Evolutionary conservation across 1,140 invertebrate species (phyloP), one percentile per base, ranked within the genome.

Genomic region (Drosophila ercepeae): DNA sequence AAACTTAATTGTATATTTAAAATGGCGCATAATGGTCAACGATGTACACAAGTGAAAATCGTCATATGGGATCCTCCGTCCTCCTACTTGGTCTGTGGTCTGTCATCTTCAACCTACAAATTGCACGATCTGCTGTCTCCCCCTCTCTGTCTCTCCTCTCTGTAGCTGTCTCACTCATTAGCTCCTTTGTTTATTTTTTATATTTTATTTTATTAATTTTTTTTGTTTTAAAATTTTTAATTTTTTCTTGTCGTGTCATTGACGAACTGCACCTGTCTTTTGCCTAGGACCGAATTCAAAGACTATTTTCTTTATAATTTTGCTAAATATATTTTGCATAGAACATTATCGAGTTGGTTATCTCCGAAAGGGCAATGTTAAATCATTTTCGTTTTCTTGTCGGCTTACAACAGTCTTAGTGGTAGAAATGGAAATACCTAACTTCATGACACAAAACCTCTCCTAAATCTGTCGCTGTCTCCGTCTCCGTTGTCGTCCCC

Each of bases 11-110:
- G 58, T 86, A 69, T 88, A 86, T 86, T 81, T 88, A 76, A 63
- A 82, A 88, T 88, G 82, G 82, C 82, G 82, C 82, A 88, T 86
- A 73, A 81, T 82, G 77, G 55, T 86, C 86, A 76, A 73, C 72
- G 55, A 74, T 48, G n/a, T n/a, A n/a, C n/a, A n/a, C n/a, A n/a
- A n/a, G n/a, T n/a, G 36, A 45, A 48, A 45, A 53, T 59, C 65
- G 55, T 27, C 32, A 44, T 8, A 19, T 67, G 60, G 63, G 39
- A 53, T 60, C 8, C 32, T 58, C 18, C 46, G 14, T 21, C 7
- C 34, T 42, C 52, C 52, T 8, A 18, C 14, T 64, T 34, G 6
- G 8, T 65, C 45, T n/a, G n/a, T n/a, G 23, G 50, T 51, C 60
- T 67, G 65, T 55, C 75, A 67, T 57, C 76, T 84, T 73, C 64